Conservation (phyloP, 2,113 vertebrate species). For the Channa argus region DNA sequence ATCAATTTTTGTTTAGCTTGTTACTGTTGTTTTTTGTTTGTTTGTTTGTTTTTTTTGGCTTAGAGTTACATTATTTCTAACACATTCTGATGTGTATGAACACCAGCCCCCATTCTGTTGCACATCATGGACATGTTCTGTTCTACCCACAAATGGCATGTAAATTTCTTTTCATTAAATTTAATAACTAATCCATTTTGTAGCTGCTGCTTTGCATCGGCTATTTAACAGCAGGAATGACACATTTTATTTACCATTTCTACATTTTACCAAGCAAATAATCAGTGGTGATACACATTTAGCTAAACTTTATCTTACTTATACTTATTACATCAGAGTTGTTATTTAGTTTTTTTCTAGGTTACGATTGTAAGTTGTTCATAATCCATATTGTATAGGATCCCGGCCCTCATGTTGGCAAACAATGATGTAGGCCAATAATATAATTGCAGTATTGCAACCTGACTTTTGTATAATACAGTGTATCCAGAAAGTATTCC, state of each 20-base stretch:
- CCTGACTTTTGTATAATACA: conserved; percentile 14
- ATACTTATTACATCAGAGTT: not conserved
- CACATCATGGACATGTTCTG: conserved; percentile 61
- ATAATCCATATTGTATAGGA: not conserved
- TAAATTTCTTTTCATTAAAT: conserved; percentile 31
- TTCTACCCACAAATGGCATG: conserved; percentile 45
- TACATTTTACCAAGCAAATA: not conserved
- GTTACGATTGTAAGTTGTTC: not conserved
- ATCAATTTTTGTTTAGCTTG: conserved; percentile 38
- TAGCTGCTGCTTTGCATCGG: conserved; percentile 25
- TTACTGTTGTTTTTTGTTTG: no score
- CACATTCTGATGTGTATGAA: conserved; percentile 58
- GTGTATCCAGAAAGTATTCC: no score
- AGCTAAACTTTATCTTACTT: not conserved
- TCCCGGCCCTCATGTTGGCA: conserved; percentile 2
- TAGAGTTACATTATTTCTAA: conserved; percentile 49
- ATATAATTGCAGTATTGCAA: not conserved
- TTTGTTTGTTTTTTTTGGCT: not conserved
- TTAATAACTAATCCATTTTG: conserved; percentile 4
- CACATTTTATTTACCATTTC: conserved; percentile 1
- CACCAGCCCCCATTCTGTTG: conserved; percentile 54
- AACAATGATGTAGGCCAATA: conserved; percentile 2
- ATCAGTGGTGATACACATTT: conserved; percentile 4
- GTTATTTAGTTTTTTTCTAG: not conserved
- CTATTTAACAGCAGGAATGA: conserved; percentile 15